These are phyloP conservation scores for Falco naumanni DNA, from an alignment of 2,797 vertebrate genomes.

Conservation along the genomic window DNA sequence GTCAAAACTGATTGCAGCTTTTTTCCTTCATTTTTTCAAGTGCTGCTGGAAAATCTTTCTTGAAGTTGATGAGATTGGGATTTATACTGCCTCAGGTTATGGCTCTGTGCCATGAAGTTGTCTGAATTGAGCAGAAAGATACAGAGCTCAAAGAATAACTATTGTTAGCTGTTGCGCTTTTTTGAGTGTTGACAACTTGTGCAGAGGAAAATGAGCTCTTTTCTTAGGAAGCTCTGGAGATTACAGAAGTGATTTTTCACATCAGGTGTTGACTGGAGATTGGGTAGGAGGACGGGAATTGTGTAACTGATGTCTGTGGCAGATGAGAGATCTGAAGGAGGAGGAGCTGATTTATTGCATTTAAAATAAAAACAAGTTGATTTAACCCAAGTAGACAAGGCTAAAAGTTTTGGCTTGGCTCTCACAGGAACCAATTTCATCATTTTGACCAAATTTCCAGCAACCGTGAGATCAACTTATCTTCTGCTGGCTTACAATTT, in stretches of 20 bases:
- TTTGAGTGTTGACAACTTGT: constrained; percentile 35
- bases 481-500: neutral
- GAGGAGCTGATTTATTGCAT: neutral
- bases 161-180: constrained; percentile 41
- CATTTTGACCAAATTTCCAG: neutral
- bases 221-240: constrained; percentile 49
- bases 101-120: constrained; percentile 48
- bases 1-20: constrained; percentile 13
- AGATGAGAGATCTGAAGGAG: constrained; percentile 38
- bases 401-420: neutral
- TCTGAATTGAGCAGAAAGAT: constrained; percentile 20
- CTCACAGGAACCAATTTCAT: neutral
- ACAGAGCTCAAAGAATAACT: constrained; percentile 27
- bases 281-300: constrained; percentile 53
- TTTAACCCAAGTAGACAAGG: neutral
- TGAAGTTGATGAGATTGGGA: neutral
- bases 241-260: constrained; percentile 50
- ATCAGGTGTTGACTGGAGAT: constrained; percentile 50
- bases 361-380: neutral
- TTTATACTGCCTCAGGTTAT: constrained; percentile 56
- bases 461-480: neutral
- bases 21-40: constrained; percentile 17
- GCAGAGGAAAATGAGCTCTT: constrained; percentile 25
- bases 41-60: constrained; percentile 46
- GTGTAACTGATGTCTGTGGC: constrained; percentile 66